These are phyloP conservation scores for Callithrix jacchus DNA, from an alignment of 2,113 vertebrate species.

Conservation along the genomic window DNA sequence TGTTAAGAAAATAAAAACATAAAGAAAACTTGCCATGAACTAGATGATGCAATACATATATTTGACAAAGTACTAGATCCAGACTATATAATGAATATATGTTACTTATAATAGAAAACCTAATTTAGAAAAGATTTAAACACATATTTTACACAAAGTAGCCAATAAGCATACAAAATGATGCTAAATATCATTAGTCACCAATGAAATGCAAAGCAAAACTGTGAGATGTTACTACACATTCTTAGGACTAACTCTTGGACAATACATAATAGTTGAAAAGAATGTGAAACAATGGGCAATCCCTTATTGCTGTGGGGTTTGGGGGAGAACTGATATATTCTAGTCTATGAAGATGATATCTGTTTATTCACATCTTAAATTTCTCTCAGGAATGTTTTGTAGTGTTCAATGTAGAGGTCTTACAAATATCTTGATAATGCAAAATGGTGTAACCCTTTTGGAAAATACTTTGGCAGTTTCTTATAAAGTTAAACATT, in stretches of 20 bases:
- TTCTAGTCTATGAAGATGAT: not conserved
- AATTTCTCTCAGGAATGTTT: not conserved
- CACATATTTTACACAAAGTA: not conserved
- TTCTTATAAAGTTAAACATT: constrained; percentile 28
- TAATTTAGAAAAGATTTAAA: constrained; percentile 5
- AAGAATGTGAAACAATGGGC: not conserved
- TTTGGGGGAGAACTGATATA: not conserved
- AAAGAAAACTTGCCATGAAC: not conserved
- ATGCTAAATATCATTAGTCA: not conserved
- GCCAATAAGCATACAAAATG: not conserved
- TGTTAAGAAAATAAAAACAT: not conserved
- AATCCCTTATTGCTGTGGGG: not conserved
- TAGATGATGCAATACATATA: not conserved
- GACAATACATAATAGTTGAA: not conserved
- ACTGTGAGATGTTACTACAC: not conserved
- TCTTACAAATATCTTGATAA: not conserved
- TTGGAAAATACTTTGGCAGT: not conserved
- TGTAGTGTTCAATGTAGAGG: not conserved
- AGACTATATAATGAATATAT: not conserved
- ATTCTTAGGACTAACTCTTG: not conserved
- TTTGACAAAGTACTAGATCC: not conserved
- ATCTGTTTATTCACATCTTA: not conserved
- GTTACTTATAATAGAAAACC: not conserved
- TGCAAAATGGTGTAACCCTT: not conserved
- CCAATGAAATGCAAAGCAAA: not conserved